phyloP scores from a whole-genome alignment of 2,797 vertebrate genomes.

The Neosalanx taihuensis region DNA sequence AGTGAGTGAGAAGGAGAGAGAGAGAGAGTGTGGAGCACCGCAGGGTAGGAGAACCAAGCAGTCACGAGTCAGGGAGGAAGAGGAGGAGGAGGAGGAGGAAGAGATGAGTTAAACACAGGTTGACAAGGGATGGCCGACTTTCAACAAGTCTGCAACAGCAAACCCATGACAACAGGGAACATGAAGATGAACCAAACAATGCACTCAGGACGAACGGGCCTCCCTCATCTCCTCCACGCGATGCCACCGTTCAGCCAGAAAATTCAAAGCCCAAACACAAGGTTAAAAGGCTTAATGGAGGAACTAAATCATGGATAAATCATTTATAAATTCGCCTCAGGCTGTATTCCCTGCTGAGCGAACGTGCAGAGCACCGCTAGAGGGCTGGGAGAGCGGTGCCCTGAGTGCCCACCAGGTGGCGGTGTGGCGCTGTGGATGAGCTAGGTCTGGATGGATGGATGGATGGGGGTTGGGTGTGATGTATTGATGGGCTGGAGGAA shows the following conservation, averaged over 20 bases:
- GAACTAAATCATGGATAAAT: constrained; percentile 48
- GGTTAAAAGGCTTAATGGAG: constrained; percentile 43
- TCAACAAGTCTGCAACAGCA: background rate
- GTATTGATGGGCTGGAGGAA: constrained; percentile 3
- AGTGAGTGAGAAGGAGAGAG: constrained; percentile 5
- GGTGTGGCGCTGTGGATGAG: constrained; percentile 17
- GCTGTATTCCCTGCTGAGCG: constrained; percentile 29
- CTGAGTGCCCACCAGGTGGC: constrained; percentile 33
- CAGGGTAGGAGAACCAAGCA: background rate
- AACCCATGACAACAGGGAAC: background rate
- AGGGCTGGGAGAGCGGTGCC: constrained; percentile 5
- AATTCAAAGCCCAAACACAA: constrained; percentile 22
- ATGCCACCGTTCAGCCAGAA: background rate
- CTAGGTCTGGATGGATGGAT: no score
- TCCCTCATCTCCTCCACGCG: background rate
- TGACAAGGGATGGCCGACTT: background rate
- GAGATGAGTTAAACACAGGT: background rate
- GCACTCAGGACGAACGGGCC: background rate
- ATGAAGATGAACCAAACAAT: background rate
- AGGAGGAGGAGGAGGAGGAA: background rate
- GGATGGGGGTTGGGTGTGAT: background rate
- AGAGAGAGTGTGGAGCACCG: background rate
- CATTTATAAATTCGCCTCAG: constrained; percentile 44
- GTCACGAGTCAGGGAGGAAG: background rate
- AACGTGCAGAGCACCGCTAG: background rate